phyloP scores from a whole-genome alignment of 1,140 invertebrate species.

The Armadillidium nasatum region DNA sequence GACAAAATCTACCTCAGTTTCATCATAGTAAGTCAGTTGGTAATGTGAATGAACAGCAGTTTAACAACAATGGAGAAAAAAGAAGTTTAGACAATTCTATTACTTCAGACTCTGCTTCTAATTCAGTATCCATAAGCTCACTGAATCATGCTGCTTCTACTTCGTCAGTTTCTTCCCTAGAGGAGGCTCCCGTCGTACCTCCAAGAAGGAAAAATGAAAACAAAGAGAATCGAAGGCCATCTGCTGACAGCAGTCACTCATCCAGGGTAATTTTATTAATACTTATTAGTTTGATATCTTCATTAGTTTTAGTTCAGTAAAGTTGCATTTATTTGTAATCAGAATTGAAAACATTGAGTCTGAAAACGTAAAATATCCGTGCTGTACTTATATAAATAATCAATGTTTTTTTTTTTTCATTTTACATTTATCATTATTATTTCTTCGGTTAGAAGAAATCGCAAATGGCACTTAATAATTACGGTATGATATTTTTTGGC shows the following conservation, averaged over 20 bases:
- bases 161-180: constrained; percentile 31
- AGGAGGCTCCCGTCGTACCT: constrained; percentile 53
- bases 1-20: constrained; percentile 45
- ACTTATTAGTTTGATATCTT: too few relatives aligned
- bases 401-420: too few relatives aligned
- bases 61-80: constrained; percentile 13
- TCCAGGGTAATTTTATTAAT: too few relatives aligned
- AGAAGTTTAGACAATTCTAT: constrained; percentile 13
- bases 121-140: neutral
- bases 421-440: too few relatives aligned
- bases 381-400: too few relatives aligned
- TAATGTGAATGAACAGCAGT: constrained; percentile 28
- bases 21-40: constrained; percentile 38
- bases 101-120: constrained; percentile 33
- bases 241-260: constrained; percentile 25
- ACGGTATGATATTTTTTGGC: too few relatives aligned
- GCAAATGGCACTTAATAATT: too few relatives aligned
- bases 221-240: constrained; percentile 51
- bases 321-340: too few relatives aligned
- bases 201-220: constrained; percentile 55
- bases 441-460: too few relatives aligned
- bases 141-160: constrained; percentile 29
- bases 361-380: too few relatives aligned
- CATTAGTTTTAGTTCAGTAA: too few relatives aligned
- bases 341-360: too few relatives aligned